A percentile compares a stretch with the other conserved stretches of the same genome.
Evolutionary conservation across 1,140 invertebrate species (phyloP).

Genomic region (Amyelois transitella): DNA sequence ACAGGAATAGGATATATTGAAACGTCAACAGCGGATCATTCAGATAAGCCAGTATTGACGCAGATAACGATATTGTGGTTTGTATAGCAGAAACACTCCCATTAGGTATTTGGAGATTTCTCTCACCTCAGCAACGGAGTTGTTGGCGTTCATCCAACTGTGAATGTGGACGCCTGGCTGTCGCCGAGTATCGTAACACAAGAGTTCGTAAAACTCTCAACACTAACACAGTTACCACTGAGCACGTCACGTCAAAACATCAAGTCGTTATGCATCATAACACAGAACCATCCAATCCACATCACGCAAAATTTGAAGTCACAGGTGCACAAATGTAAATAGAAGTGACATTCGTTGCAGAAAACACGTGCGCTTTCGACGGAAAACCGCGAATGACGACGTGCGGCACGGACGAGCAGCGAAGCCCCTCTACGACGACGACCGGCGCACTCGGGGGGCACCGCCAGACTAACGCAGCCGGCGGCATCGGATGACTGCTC

Average conservation of each 20-base stretch:
- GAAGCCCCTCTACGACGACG: constrained; percentile 49
- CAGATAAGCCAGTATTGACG: constrained; percentile 27
- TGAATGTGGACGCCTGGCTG: constrained; percentile 47
- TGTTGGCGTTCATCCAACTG: constrained; percentile 69
- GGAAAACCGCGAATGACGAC: constrained; percentile 57
- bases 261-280: constrained; percentile 42
- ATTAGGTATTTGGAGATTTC: constrained; percentile 31
- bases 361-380: constrained; percentile 59
- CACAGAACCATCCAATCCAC: constrained; percentile 52
- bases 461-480: constrained; percentile 53
- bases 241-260: constrained; percentile 35
- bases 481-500: constrained; percentile 25
- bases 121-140: constrained; percentile 60
- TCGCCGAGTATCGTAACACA: constrained; percentile 51
- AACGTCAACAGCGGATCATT: constrained; percentile 25
- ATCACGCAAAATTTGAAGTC: constrained; percentile 57
- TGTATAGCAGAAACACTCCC: constrained; percentile 22
- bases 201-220: constrained; percentile 38
- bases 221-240: constrained; percentile 30
- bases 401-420: constrained; percentile 27
- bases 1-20: constrained; percentile 35
- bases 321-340: constrained; percentile 56
- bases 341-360: constrained; percentile 30
- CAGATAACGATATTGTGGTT: constrained; percentile 21
- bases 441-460: constrained; percentile 53